Conservation (phyloP, 1,140 invertebrate genomes). For the Drosophila orena region DNA sequence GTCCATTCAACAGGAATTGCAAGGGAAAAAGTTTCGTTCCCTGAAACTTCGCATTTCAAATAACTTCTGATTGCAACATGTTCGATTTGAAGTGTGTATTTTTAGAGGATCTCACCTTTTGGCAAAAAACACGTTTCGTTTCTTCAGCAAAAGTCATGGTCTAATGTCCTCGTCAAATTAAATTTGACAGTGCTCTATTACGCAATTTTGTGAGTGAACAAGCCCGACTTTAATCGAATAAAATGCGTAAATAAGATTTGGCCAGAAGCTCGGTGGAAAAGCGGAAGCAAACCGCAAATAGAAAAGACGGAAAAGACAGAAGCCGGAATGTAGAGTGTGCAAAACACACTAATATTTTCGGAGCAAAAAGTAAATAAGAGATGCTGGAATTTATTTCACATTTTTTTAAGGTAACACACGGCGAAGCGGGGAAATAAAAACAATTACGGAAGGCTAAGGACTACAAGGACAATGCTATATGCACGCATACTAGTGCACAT, state of each 20-base stretch:
- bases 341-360: conserved; percentile 53
- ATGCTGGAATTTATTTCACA: conserved; percentile 39
- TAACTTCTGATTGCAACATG: neutral
- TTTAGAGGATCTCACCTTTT: neutral
- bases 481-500: neutral
- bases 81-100: neutral
- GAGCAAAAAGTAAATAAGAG: conserved; percentile 22
- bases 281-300: conserved; percentile 34
- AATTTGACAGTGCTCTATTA: conserved; percentile 71
- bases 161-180: conserved; percentile 61
- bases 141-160: neutral
- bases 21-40: neutral
- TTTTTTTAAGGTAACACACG: conserved; percentile 44
- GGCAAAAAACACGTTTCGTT: neutral
- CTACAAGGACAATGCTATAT: conserved; percentile 42
- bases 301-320: conserved; percentile 11
- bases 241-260: conserved; percentile 74
- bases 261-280: conserved; percentile 17
- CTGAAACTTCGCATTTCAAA: too few relatives aligned
- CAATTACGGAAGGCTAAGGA: conserved; percentile 56
- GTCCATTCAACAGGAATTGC: neutral
- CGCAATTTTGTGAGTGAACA: conserved; percentile 50
- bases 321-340: conserved; percentile 23
- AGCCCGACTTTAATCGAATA: conserved; percentile 66
- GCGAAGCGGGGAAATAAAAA: conserved; percentile 46